Percentiles rank a stretch among this genome's conserved stretches.
phyloP scores from a whole-genome alignment of 1,140 invertebrate species.

The Gonatopus flavifemur region DNA sequence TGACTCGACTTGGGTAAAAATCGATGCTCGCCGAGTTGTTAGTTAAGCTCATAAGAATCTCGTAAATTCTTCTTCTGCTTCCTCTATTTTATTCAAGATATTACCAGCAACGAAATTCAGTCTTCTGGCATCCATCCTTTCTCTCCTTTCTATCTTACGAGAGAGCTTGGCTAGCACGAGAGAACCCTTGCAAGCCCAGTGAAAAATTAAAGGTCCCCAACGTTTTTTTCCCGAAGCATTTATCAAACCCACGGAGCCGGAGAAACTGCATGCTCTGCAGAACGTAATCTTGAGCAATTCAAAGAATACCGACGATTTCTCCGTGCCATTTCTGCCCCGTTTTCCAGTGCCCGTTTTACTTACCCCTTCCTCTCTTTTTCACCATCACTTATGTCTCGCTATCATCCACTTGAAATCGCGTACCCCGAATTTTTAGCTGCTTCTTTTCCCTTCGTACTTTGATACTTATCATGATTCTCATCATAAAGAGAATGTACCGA shows the following conservation, averaged over 20 bases:
- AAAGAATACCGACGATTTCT: conserved; percentile 36
- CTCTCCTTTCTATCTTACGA: background rate
- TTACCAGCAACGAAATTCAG: conserved; percentile 21
- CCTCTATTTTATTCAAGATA: background rate
- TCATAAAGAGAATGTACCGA: no score
- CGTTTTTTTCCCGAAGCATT: conserved; percentile 38
- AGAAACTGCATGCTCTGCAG: conserved; percentile 42
- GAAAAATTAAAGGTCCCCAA: conserved; percentile 44
- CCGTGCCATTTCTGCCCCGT: conserved; percentile 17
- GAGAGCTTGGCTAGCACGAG: background rate
- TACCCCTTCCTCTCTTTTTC: conserved; percentile 13
- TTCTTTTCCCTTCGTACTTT: no score
- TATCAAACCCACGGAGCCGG: conserved; percentile 40
- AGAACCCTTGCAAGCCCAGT: conserved; percentile 16
- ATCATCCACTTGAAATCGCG: background rate
- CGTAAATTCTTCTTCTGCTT: background rate
- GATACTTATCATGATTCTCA: no score
- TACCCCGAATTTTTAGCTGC: background rate
- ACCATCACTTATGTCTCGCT: background rate
- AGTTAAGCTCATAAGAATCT: conserved; percentile 27
- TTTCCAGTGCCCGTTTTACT: conserved; percentile 7
- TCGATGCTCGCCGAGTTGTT: conserved; percentile 31
- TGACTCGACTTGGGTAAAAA: no score
- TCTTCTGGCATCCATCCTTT: conserved; percentile 17
- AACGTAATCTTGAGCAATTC: conserved; percentile 48